phyloP scores from a whole-genome alignment of 1,140 invertebrate species.

The Glomeris maerens region DNA sequence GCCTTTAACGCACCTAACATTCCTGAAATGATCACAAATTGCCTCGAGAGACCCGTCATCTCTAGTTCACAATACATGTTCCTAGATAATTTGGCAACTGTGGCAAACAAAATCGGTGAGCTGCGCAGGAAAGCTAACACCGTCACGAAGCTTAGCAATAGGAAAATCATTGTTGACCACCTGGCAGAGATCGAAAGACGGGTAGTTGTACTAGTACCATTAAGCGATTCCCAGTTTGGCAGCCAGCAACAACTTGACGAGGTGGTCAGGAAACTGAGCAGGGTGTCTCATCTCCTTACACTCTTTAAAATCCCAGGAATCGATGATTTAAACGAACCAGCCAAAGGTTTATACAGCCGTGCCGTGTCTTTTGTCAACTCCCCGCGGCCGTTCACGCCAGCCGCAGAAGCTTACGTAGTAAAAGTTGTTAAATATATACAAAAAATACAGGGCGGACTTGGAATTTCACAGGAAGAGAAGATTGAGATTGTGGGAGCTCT shows the following conservation, averaged over 20 bases:
- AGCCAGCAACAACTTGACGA: background rate
- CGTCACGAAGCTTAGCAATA: background rate
- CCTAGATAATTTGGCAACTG: background rate
- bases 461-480: conserved; percentile 39
- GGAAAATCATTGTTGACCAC: too few species aligned
- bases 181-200: too few species aligned
- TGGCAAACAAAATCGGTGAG: background rate
- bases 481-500: conserved; percentile 45
- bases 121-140: background rate
- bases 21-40: background rate
- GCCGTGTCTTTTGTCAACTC: background rate
- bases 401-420: background rate
- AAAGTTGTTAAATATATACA: background rate
- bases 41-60: too few species aligned
- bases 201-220: background rate
- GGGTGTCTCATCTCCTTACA: background rate
- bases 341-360: background rate
- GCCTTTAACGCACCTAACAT: too few species aligned
- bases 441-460: conserved; percentile 17
- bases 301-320: background rate
- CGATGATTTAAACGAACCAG: background rate
- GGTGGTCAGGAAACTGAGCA: background rate
- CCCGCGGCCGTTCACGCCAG: background rate
- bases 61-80: background rate
- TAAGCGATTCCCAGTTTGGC: background rate